These are phyloP conservation scores for Rhinogobius similis DNA, from an alignment of 2,113 vertebrate genomes.

Conservation along the genomic window DNA sequence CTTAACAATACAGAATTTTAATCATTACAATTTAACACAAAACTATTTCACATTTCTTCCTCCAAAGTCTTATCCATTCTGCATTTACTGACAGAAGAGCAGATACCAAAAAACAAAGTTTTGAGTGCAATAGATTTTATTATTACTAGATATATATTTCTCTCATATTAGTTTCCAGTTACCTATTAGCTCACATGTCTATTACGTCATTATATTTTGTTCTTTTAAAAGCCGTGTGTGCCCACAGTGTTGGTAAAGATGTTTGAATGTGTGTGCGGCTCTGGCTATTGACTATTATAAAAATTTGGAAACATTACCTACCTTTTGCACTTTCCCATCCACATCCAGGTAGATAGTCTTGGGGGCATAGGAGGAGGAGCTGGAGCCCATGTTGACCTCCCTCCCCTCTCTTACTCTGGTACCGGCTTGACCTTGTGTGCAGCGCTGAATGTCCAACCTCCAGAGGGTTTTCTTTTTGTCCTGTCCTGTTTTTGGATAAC, in stretches of 20 bases:
- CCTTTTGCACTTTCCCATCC: constrained; percentile 80
- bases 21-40: too few species aligned
- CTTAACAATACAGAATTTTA: too few species aligned
- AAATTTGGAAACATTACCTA: constrained; percentile 29
- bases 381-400: constrained; percentile 76
- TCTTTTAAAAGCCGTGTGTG: too few species aligned
- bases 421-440: background rate
- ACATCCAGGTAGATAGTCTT: constrained; percentile 79
- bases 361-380: constrained; percentile 75
- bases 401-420: constrained; percentile 41
- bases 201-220: too few species aligned
- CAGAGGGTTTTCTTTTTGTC: background rate
- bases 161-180: too few species aligned
- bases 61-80: too few species aligned
- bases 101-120: too few species aligned
- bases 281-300: background rate
- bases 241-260: background rate
- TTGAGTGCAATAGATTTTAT: too few species aligned
- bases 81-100: too few species aligned
- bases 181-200: too few species aligned
- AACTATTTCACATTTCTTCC: too few species aligned
- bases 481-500: background rate
- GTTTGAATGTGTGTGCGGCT: background rate
- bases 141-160: too few species aligned
- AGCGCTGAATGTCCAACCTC: constrained; percentile 3